Evolutionary conservation across 1,140 invertebrate genomes (phyloP).

Genomic region (Apis cerana): DNA sequence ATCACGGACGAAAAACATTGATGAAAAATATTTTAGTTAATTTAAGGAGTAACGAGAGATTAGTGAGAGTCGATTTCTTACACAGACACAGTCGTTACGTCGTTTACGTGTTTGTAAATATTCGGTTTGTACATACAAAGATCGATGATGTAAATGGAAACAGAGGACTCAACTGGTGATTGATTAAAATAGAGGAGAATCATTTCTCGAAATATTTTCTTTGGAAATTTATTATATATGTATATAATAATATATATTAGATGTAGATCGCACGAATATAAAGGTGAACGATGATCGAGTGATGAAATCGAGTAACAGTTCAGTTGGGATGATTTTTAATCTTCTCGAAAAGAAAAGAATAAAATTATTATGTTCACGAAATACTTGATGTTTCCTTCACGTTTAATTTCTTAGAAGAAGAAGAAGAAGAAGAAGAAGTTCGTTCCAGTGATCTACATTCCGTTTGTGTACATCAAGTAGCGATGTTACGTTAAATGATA

Average conservation of each 20-base stretch:
- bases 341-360: neutral
- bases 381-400: neutral
- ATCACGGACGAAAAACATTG: constrained; percentile 26
- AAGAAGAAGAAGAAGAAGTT: too few species aligned
- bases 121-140: neutral
- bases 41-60: neutral
- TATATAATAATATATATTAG: too few species aligned
- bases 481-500: neutral
- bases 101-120: neutral
- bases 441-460: too few species aligned
- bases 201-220: neutral
- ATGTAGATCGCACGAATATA: neutral
- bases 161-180: neutral
- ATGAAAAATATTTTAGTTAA: neutral
- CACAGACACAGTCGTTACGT: neutral
- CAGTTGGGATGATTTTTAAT: neutral
- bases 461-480: too few species aligned
- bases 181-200: neutral
- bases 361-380: neutral
- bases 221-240: neutral
- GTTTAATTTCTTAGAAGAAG: neutral
- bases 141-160: neutral
- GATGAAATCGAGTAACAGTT: neutral
- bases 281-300: too few species aligned
- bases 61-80: neutral